phyloP scores from a whole-genome alignment of 1,140 invertebrate species.

The Coptotermes formosanus region DNA sequence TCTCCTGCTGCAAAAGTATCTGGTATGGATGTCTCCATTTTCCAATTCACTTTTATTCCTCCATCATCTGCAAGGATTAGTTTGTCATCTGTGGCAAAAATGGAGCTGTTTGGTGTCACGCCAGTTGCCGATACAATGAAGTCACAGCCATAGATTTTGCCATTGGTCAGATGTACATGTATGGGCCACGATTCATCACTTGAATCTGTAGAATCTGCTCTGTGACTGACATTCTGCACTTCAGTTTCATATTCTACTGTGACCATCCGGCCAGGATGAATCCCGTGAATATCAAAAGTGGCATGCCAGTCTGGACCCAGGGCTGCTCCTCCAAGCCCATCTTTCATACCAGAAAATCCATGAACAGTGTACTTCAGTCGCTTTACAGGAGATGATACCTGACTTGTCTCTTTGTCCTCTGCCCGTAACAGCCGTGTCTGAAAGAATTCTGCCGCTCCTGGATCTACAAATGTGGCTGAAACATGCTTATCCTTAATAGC shows the following conservation, averaged over 20 bases:
- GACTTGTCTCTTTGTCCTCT: constrained; percentile 34
- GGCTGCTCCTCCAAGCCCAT: constrained; percentile 65
- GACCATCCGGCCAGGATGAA: constrained; percentile 46
- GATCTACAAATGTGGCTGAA: constrained; percentile 90
- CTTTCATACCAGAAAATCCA: constrained; percentile 46
- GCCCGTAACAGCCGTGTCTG: constrained; percentile 51
- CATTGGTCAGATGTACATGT: constrained; percentile 73
- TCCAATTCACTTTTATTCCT: constrained; percentile 79
- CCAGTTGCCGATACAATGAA: constrained; percentile 95
- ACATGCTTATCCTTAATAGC: constrained; percentile 91
- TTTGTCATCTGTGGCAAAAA: constrained; percentile 47
- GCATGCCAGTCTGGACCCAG: constrained; percentile 94
- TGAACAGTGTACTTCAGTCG: constrained; percentile 65
- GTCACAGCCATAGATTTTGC: constrained; percentile 77
- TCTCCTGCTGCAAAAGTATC: constrained; percentile 95
- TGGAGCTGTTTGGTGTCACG: constrained; percentile 70
- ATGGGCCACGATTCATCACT: constrained; percentile 62
- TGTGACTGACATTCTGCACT: constrained; percentile 55
- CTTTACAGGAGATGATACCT: constrained; percentile 51
- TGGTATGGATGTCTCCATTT: constrained; percentile 75
- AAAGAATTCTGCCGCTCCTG: constrained; percentile 94
- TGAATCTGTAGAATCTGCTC: constrained; percentile 21
- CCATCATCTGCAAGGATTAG: constrained; percentile 67
- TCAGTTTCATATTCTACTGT: constrained; percentile 69
- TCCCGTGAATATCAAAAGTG: constrained; percentile 63